Evolutionary conservation across 2,888 invertebrate genomes (phyloP), one percentile per base, ranked within the genome.

Genomic region (Cheilosia soror): DNA sequence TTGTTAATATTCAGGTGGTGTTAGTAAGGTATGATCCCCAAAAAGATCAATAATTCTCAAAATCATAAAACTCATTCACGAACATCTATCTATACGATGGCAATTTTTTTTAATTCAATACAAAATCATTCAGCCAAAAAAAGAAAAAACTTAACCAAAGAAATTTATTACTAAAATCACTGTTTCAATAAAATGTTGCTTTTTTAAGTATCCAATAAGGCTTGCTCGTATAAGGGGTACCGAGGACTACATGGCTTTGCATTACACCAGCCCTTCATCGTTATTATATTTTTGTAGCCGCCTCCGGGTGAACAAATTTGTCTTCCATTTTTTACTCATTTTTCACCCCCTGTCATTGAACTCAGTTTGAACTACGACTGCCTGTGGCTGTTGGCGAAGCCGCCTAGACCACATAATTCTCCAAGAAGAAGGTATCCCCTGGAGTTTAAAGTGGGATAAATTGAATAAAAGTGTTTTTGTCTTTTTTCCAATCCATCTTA

Each of bases 281-380:
- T 60, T 58, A 58, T 58, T 47, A 42, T 27, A 60, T 27, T 60
- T 42, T 60, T 42, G 60, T n/a, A 27, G 27, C 27, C 13, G 27
- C 60, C 27, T 60, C 42, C 27, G 25, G 60, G 40, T 25, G 42
- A 42, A 42, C n/a, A 42, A 60, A 60, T 60, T 60, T 60, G 42
- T 60, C 42, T 60, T 27, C 60, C 42, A 42, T 60, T 60, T 60
- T 27, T 47, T 47, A 15, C 25, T 37, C 37, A 11, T 37, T 37
- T 37, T 37, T 37, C 37, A 37, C 7, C 5, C 11, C 11, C n/a
- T 42, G 60, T 42, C 60, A 60, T 60, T 60, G 60, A 42, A 60
- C 60, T 47, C 47, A 47, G 47, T 15, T 47, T 47, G 47, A 15
- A 20, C 47, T 9, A 37, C 37, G 37, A 37, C 9, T 47, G 20